Conservation (phyloP, 2,113 vertebrate species). For the Hymenochirus boettgeri region DNA sequence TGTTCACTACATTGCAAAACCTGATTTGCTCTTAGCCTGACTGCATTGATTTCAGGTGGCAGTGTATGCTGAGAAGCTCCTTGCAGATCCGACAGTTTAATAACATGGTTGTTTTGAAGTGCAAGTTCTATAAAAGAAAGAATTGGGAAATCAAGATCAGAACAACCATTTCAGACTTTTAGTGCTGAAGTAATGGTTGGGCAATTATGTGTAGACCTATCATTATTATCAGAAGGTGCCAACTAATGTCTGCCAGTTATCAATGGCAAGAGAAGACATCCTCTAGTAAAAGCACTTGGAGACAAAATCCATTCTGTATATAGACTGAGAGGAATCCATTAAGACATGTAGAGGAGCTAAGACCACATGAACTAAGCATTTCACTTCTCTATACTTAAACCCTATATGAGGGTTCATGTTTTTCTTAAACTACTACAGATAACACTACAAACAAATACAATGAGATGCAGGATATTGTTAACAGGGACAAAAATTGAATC, state of each 20-base stretch:
- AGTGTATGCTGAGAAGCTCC: slow-evolving; percentile 24
- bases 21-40: slow-evolving; percentile 23
- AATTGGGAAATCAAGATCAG: slow-evolving; percentile 47
- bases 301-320: neutral
- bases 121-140: slow-evolving; percentile 50
- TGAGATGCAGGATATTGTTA: too few relatives aligned
- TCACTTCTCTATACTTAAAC: too few relatives aligned
- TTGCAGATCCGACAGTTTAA: slow-evolving; percentile 33
- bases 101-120: slow-evolving; percentile 36
- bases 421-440: too few relatives aligned
- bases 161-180: slow-evolving; percentile 41
- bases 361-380: too few relatives aligned
- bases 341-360: too few relatives aligned
- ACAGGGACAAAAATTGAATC: too few relatives aligned
- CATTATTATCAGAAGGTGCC: slow-evolving; percentile 34
- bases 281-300: slow-evolving; percentile 14
- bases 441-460: too few relatives aligned
- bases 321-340: neutral
- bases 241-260: slow-evolving; percentile 45
- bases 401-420: too few relatives aligned
- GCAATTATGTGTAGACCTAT: slow-evolving; percentile 50
- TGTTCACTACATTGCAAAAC: slow-evolving; percentile 6
- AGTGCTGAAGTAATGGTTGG: slow-evolving; percentile 46
- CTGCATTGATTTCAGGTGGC: slow-evolving; percentile 33
- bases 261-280: slow-evolving; percentile 46